Evolutionary conservation across 2,888 invertebrate genomes (phyloP).

Genomic region (Ommatoiulus sabulosus): DNA sequence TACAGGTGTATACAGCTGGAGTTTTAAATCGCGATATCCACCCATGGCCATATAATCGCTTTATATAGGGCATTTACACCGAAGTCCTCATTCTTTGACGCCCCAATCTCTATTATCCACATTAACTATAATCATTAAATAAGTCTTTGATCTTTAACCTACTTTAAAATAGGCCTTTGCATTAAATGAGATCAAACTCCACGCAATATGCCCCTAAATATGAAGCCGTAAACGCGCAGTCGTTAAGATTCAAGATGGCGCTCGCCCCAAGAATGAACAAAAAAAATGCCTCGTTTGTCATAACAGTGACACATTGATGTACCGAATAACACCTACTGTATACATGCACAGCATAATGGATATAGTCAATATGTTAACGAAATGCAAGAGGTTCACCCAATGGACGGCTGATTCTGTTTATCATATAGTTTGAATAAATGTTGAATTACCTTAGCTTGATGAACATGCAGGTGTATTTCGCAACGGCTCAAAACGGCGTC

Average conservation of each 20-base stretch:
- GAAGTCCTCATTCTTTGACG: not conserved
- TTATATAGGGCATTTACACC: too few relatives aligned
- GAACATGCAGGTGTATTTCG: conserved; percentile 41
- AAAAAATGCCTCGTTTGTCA: not conserved
- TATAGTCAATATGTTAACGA: not conserved
- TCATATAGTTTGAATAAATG: not conserved
- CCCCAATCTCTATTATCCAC: not conserved
- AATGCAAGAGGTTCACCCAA: not conserved
- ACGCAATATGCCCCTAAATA: not conserved
- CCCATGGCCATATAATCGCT: too few relatives aligned
- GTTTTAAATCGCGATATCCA: too few relatives aligned
- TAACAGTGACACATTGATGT: not conserved
- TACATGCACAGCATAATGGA: not conserved
- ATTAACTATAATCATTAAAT: not conserved
- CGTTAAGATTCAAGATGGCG: not conserved
- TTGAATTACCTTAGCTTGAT: conserved; percentile 32
- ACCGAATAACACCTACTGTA: not conserved
- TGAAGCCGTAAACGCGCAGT: not conserved
- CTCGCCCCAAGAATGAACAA: not conserved
- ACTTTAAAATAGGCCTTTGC: conserved; percentile 1
- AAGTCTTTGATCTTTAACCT: conserved; percentile 3
- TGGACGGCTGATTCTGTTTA: not conserved
- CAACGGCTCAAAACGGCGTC: conserved; percentile 15
- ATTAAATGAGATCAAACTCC: not conserved
- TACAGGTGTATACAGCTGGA: too few relatives aligned